phyloP scores from a whole-genome alignment of 2,797 vertebrate species.

The Graptemys geographica region DNA sequence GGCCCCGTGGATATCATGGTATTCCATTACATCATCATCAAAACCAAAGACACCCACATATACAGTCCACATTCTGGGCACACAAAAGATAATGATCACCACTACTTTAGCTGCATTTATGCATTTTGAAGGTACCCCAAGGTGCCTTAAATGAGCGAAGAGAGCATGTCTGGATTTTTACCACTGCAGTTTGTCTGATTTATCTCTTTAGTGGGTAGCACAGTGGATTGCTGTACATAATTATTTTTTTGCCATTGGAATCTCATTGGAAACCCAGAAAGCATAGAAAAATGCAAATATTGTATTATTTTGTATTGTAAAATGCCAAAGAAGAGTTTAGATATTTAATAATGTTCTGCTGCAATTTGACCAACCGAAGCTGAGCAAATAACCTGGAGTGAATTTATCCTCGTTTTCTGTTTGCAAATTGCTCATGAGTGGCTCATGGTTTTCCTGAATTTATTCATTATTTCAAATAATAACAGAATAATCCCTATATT shows the following conservation, averaged over 20 bases:
- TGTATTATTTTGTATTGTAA: not conserved
- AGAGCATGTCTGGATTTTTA: not conserved
- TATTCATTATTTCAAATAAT: slow-evolving; percentile 9
- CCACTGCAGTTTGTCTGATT: not conserved
- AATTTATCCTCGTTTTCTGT: not conserved
- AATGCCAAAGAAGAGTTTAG: not conserved
- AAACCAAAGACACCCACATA: not conserved
- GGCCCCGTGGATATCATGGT: accelerated
- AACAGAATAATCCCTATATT: not conserved
- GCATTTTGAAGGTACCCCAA: not conserved
- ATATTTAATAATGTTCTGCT: not conserved
- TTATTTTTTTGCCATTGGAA: not conserved
- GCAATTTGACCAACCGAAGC: not conserved
- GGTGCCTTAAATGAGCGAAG: not conserved
- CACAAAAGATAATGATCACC: not conserved
- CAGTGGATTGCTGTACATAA: not conserved
- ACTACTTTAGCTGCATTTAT: not conserved
- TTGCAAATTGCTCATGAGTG: not conserved
- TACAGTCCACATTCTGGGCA: not conserved
- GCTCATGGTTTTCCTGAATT: not conserved
- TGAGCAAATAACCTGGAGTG: not conserved
- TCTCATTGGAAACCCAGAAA: not conserved
- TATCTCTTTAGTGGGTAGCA: not conserved
- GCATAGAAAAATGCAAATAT: not conserved
- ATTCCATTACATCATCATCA: not conserved